Evolutionary conservation across 2,113 vertebrate species (phyloP).

Genomic region (Apteryx mantelli): DNA sequence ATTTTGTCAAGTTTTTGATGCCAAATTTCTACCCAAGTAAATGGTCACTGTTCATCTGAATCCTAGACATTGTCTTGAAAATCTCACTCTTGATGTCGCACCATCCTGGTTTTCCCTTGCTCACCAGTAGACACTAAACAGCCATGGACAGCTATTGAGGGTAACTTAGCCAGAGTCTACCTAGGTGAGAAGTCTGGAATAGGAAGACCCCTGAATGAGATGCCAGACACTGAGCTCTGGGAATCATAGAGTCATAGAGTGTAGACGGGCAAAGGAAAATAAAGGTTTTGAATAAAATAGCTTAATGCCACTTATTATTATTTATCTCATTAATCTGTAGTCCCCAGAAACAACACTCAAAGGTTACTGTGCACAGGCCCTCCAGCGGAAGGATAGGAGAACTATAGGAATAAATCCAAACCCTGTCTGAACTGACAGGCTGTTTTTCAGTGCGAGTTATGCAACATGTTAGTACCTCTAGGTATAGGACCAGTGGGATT

Average conservation of each 20-base stretch:
- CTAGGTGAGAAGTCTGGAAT: background rate
- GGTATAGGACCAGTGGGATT: slow-evolving; percentile 66
- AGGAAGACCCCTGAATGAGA: background rate
- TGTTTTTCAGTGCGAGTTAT: slow-evolving; percentile 63
- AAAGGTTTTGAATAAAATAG: background rate
- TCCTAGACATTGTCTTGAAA: background rate
- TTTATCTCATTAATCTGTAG: slow-evolving; percentile 18
- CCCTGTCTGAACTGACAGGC: slow-evolving; percentile 6
- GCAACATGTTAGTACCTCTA: slow-evolving; percentile 61
- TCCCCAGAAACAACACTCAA: slow-evolving; percentile 1
- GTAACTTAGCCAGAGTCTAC: background rate
- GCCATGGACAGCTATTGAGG: background rate
- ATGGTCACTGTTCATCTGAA: background rate
- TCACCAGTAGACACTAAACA: background rate
- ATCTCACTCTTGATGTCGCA: background rate
- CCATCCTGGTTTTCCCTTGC: background rate
- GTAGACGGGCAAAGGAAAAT: background rate
- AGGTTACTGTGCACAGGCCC: slow-evolving; percentile 16
- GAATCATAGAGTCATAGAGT: background rate
- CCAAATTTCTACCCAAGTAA: background rate
- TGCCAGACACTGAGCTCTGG: background rate
- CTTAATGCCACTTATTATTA: background rate
- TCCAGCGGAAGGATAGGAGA: slow-evolving; percentile 39
- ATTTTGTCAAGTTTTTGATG: slow-evolving; percentile 6
- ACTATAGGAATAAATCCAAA: slow-evolving; percentile 52